A percentile compares a stretch with the other conserved stretches of the same genome.
phyloP scores from a whole-genome alignment of 1,140 invertebrate genomes.

The Triops longicaudatus region DNA sequence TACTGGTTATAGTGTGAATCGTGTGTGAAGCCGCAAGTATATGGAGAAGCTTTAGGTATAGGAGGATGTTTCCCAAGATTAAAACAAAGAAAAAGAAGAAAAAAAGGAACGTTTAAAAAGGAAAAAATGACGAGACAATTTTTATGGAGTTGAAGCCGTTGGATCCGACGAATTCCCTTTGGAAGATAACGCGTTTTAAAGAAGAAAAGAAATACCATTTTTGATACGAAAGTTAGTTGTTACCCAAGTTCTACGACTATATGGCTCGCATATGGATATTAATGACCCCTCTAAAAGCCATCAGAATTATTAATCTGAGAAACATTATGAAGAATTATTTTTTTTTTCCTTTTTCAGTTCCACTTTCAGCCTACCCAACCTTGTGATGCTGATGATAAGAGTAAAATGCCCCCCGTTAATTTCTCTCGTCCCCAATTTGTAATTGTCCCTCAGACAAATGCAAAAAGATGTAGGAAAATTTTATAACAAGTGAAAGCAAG shows the following conservation, averaged over 20 bases:
- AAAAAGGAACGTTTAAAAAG: neutral
- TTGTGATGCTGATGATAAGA: constrained; percentile 6
- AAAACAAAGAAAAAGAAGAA: neutral
- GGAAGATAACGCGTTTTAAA: constrained; percentile 8
- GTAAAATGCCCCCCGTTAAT: neutral
- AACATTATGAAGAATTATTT: neutral
- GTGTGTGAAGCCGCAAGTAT: neutral
- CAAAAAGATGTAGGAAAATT: neutral
- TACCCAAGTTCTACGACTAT: neutral
- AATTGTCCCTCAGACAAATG: constrained; percentile 1
- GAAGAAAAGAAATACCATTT: constrained; percentile 9
- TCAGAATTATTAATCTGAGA: neutral
- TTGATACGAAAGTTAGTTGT: constrained; percentile 15
- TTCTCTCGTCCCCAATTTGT: neutral
- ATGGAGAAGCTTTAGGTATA: constrained; percentile 15
- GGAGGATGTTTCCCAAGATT: constrained; percentile 5
- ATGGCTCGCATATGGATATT: constrained; percentile 6
- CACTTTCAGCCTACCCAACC: neutral
- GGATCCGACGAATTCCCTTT: constrained; percentile 1
- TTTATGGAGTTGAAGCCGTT: constrained; percentile 11
- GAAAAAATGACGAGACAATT: constrained; percentile 15
- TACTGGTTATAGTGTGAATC: constrained; percentile 12
- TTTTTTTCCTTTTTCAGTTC: neutral
- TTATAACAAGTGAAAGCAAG: neutral
- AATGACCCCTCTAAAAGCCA: neutral